phyloP scores from a whole-genome alignment of 2,113 vertebrate species.

The Megaleporinus macrocephalus region DNA sequence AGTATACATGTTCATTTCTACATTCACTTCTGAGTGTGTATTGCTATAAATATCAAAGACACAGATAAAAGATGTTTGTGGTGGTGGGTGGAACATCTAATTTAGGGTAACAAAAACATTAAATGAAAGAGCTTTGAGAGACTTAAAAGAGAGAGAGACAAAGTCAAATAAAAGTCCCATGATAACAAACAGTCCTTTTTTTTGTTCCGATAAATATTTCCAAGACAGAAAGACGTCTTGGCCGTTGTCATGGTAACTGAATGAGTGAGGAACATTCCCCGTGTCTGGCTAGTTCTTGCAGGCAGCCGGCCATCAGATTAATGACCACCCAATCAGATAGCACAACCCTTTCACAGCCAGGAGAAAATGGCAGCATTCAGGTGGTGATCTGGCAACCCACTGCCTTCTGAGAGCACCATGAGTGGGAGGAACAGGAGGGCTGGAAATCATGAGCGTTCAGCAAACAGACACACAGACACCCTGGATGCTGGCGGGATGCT shows the following conservation, averaged over 20 bases:
- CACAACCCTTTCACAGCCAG: constrained; percentile 16
- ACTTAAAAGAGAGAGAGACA: no score
- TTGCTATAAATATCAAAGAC: no score
- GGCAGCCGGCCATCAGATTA: constrained; percentile 35
- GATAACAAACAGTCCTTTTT: background rate
- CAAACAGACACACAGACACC: constrained; percentile 15
- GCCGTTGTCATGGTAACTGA: constrained; percentile 33
- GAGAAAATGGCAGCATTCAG: constrained; percentile 9
- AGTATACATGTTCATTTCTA: no score
- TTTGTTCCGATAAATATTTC: background rate
- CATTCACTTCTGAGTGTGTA: no score
- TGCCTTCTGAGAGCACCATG: constrained; percentile 5
- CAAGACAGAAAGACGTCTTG: background rate
- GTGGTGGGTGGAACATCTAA: no score
- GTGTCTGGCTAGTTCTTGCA: constrained; percentile 24
- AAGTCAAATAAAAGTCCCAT: no score
- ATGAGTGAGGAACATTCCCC: constrained; percentile 20
- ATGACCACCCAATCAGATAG: constrained; percentile 41
- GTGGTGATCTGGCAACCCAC: constrained; percentile 26
- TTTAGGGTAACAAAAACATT: no score
- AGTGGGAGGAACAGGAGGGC: constrained; percentile 37
- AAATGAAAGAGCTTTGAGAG: no score
- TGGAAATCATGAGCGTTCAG: constrained; percentile 29
- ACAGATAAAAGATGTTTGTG: no score
- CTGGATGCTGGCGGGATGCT: background rate